Base-by-base conservation (phyloP, 2,888 invertebrate genomes). In the Venustoraphidia nigricollis region DNA sequence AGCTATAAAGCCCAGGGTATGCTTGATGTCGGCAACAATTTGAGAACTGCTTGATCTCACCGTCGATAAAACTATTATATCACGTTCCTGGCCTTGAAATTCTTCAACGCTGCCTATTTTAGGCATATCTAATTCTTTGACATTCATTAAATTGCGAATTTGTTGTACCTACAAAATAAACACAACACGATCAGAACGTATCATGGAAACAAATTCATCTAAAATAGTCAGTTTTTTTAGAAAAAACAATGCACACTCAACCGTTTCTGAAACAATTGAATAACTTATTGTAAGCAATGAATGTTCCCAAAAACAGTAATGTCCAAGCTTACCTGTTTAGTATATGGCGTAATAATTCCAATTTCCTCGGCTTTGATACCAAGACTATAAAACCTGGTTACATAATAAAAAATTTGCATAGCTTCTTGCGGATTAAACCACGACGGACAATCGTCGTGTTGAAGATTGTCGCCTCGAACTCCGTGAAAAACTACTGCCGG, bases 301-400 rank as follows among this genome's bases (percentile, higher is more conserved):
- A n/a, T n/a, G n/a, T n/a, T n/a, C n/a, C n/a, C 6, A 6, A 27
- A 27, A 27, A 27, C 6, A 6, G 3, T 3, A 5, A n/a, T n/a
- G 27, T 27, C 27, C 1, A 27, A 27, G 1, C 27, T 27, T 63
- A 90, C 91, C 77, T 96, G 96, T 63, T 90, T 89, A 51, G 83
- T 68, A 61, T 96, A 96, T 0, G 95, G 95, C 10, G 94, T 86
- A 51, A 96, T 87, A 49, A 96, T 81, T 4, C 95, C 96, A 59
- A 96, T 77, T 55, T 90, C 83, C 45, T 77, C 72, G 1, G 76
- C 66, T 1, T 60, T 61, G n/a, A 90, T 59, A 27, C 78, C 78
- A 45, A 71, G 68, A 51, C 77, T 74, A 54, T 83, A 83, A 2
- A 93, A 65, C 55, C 79, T 69, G 54, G 75, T 69, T 10, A 83